These are phyloP conservation scores for Zoroaster sp. DNA, from an alignment of 53 echinoderm and acorn worm species.

Conservation along the genomic window DNA sequence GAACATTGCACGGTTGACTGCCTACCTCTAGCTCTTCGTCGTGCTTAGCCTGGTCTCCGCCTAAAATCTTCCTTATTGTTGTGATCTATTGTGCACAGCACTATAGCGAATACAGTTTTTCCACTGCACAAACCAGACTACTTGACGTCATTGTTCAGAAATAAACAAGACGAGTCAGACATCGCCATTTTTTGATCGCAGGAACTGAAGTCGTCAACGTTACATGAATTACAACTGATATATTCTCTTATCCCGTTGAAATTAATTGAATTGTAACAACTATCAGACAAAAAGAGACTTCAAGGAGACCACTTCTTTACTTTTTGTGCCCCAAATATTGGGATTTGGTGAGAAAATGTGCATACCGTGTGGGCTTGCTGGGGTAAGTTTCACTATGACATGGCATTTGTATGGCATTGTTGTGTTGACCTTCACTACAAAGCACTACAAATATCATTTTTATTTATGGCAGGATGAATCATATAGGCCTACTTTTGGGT, in stretches of 20 bases:
- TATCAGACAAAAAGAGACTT: neutral
- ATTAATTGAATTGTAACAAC: neutral
- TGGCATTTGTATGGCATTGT: neutral
- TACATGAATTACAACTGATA: neutral
- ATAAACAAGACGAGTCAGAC: neutral
- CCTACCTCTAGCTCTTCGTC: no score
- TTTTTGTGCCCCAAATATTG: neutral
- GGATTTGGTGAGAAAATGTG: conserved; percentile 14
- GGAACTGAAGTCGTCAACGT: neutral
- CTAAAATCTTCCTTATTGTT: neutral
- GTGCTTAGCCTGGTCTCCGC: neutral
- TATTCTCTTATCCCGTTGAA: neutral
- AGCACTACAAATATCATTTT: no score
- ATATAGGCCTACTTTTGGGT: no score
- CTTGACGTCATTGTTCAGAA: neutral
- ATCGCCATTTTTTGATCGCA: neutral
- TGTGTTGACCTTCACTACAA: no score
- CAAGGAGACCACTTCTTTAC: neutral
- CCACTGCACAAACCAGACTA: neutral
- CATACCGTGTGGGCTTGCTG: conserved; percentile 41
- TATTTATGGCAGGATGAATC: no score
- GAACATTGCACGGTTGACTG: no score
- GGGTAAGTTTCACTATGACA: neutral
- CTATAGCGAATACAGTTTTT: neutral
- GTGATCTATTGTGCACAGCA: neutral